Conservation (phyloP, 2,113 vertebrate species). For the Sinocyclocheilus maitianheensis region DNA sequence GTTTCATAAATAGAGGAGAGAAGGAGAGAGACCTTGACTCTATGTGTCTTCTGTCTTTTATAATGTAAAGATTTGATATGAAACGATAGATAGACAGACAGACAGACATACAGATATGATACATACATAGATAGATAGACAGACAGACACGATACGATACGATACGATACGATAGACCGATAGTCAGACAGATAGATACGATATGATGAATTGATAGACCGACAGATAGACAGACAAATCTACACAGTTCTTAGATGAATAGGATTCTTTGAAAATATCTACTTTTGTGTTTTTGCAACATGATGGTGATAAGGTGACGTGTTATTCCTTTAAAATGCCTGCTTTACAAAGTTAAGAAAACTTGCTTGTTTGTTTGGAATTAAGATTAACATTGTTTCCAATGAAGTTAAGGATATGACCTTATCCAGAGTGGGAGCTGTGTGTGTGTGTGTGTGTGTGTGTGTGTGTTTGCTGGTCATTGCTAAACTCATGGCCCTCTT, state of each 20-base stretch:
- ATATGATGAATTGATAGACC: too few relatives aligned
- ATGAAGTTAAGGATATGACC: conserved; percentile 59
- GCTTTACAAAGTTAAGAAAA: not conserved
- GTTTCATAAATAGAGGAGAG: not conserved
- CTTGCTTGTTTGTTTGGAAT: conserved; percentile 47
- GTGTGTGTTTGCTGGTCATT: conserved; percentile 44
- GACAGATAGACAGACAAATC: too few relatives aligned
- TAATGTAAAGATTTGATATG: too few relatives aligned
- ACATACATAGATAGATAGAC: too few relatives aligned
- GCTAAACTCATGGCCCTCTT: conserved; percentile 49
- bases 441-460: not conserved
- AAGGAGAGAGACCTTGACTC: not conserved
- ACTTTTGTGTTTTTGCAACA: too few relatives aligned
- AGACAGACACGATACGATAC: not conserved
- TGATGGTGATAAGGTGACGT: not conserved
- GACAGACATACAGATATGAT: not conserved
- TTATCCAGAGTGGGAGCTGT: conserved; percentile 47
- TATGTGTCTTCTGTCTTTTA: too few relatives aligned
- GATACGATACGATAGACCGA: too few relatives aligned
- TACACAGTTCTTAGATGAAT: too few relatives aligned
- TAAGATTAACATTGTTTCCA: conserved; percentile 70
- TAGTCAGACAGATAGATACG: too few relatives aligned
- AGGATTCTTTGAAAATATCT: too few relatives aligned
- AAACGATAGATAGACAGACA: not conserved
- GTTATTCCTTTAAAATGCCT: not conserved